Evolutionary conservation across 2,113 vertebrate species (phyloP), one percentile per base, ranked within the genome.

Genomic region (Phylloscopus whistleri): DNA sequence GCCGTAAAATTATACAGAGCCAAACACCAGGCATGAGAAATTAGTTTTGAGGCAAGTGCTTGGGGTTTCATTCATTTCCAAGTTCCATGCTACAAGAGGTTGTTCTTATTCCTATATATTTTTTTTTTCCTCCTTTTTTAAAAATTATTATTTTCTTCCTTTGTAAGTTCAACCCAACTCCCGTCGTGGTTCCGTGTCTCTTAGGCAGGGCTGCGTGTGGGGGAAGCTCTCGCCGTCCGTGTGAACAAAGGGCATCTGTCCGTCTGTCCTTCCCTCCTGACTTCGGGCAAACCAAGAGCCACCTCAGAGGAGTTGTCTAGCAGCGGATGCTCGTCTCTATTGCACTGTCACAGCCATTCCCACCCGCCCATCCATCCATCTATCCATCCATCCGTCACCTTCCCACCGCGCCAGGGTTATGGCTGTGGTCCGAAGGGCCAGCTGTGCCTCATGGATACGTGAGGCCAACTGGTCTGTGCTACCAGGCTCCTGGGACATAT

Each of bases 301-400:
- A 53, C 21, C 63, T 78, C 82, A 73, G 85, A 67, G 94, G 87
- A 93, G 69, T 96, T 92, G 91, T 93, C 94, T 94, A 93, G 95
- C 93, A 93, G 92, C 94, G 73, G 96, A 92, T 84, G 86, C 88
- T 96, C 55, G 0, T 93, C 93, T 87, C 95, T 97, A 97, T 97
- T 97, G 97, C 97, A 97, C 97, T 90, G 89, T 96, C 96, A 95
- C 94, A 96, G 95, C 95, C 92, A 39, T 76, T 89, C 89, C 91
- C 95, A 79, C 84, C 84, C 4, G 10, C 41, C 52, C 27, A 11
- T 67, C 77, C 7, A 1, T 59, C 79, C 35, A 4, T 83, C 90
- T 30, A 7, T 55, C 90, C 33, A 9, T 55, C 87, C 68, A 13
- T 77, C 73, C 46, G 3, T 66, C 68, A 39, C 83, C 81, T 87